Evolutionary conservation across 1,140 invertebrate genomes (phyloP).

Genomic region (Latrodectus geometricus): DNA sequence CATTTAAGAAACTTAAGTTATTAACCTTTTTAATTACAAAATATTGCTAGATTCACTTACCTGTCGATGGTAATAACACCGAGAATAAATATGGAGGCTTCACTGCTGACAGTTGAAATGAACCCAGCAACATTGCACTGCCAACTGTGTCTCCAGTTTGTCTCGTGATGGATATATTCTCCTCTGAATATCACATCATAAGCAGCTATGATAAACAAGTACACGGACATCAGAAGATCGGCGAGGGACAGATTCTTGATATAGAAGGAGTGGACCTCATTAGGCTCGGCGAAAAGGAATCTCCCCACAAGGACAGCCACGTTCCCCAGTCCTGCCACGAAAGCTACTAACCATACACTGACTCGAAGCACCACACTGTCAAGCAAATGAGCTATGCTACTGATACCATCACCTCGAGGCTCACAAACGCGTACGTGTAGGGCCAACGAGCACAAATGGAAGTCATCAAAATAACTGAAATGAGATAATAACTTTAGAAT

Average conservation of each 20-base stretch:
- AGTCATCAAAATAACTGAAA: constrained; percentile 78
- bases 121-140: constrained; percentile 79
- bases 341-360: constrained; percentile 78
- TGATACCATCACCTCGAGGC: constrained; percentile 78
- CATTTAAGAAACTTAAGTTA: too few relatives aligned
- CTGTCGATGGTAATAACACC: constrained; percentile 82
- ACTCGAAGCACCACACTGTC: constrained; percentile 74
- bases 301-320: constrained; percentile 75
- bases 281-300: constrained; percentile 71
- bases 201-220: constrained; percentile 78
- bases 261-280: constrained; percentile 71
- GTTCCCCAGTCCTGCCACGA: constrained; percentile 78
- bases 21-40: not conserved
- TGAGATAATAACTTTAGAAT: not conserved
- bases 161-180: constrained; percentile 75
- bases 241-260: constrained; percentile 83
- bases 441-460: constrained; percentile 77
- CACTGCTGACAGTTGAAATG: constrained; percentile 65
- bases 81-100: constrained; percentile 80
- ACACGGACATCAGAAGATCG: constrained; percentile 83
- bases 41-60: constrained; percentile 65
- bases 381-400: constrained; percentile 75
- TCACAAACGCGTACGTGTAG: constrained; percentile 73
- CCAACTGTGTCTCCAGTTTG: constrained; percentile 77
- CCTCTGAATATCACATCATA: constrained; percentile 77